phyloP scores from a whole-genome alignment of 2,113 vertebrate genomes.

The Syngnathoides biaculeatus region DNA sequence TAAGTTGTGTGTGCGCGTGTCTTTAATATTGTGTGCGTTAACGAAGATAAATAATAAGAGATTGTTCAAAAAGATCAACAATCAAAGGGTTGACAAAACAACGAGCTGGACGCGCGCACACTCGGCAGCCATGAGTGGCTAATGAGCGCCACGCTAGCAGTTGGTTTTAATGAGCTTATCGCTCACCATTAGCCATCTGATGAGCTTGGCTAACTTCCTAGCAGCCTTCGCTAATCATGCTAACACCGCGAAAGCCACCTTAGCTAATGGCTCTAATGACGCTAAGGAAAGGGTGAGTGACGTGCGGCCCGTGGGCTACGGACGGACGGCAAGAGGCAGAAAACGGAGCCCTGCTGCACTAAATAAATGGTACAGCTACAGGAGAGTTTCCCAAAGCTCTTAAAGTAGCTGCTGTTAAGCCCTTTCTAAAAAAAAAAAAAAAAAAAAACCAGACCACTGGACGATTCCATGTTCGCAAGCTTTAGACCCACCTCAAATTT shows the following conservation, averaged over 20 bases:
- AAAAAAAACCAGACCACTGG: too few species aligned
- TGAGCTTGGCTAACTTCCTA: slow-evolving; percentile 5
- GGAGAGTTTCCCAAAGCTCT: too few species aligned
- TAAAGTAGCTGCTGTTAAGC: too few species aligned
- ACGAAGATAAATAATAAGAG: neutral
- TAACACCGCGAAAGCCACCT: neutral
- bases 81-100: neutral
- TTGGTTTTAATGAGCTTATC: slow-evolving; percentile 34
- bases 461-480: too few species aligned
- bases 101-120: neutral
- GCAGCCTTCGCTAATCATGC: neutral
- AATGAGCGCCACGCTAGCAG: slow-evolving; percentile 45
- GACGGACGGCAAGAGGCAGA: too few species aligned
- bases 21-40: too few species aligned
- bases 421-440: too few species aligned
- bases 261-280: neutral
- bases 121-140: slow-evolving; percentile 42
- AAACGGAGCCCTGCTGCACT: too few species aligned
- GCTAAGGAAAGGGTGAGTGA: too few species aligned
- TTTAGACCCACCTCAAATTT: too few species aligned
- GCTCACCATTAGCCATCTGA: slow-evolving; percentile 39
- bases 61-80: neutral
- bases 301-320: too few species aligned
- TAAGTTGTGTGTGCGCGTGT: neutral
- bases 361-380: too few species aligned